Conservation (phyloP, 1,140 invertebrate genomes). For the Melanaphis sacchari region DNA sequence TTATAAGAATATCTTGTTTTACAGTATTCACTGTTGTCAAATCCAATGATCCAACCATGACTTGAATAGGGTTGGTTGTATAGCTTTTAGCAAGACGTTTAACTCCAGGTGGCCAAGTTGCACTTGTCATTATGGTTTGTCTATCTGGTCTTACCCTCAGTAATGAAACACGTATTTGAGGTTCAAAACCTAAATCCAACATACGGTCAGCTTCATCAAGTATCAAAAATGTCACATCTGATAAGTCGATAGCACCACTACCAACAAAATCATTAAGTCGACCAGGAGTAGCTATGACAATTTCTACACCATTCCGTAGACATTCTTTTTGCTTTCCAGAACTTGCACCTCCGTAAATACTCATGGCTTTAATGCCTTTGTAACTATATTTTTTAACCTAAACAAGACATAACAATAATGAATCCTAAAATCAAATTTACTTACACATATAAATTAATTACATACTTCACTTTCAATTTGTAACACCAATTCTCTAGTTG, state of each 20-base stretch:
- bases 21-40: constrained; percentile 84
- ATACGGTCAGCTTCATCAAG: constrained; percentile 91
- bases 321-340: constrained; percentile 77
- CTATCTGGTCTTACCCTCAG: constrained; percentile 79
- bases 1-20: constrained; percentile 75
- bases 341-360: constrained; percentile 85
- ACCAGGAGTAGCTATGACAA: constrained; percentile 90
- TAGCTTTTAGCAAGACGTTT: constrained; percentile 82
- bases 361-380: constrained; percentile 73
- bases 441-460: background rate
- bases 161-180: constrained; percentile 83
- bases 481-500: constrained; percentile 87
- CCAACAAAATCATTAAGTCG: constrained; percentile 80
- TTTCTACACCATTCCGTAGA: constrained; percentile 79
- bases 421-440: background rate
- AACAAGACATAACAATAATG: background rate
- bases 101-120: constrained; percentile 88
- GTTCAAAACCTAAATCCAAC: constrained; percentile 87
- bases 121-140: constrained; percentile 88
- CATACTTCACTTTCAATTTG: constrained; percentile 86
- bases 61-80: constrained; percentile 86
- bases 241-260: constrained; percentile 63
- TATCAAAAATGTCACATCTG: constrained; percentile 82
- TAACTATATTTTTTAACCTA: constrained; percentile 83
- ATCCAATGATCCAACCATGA: constrained; percentile 87